These are phyloP conservation scores for Lepeophtheirus nordmannii DNA, from an alignment of 2,888 invertebrate genomes.

Conservation along the genomic window DNA sequence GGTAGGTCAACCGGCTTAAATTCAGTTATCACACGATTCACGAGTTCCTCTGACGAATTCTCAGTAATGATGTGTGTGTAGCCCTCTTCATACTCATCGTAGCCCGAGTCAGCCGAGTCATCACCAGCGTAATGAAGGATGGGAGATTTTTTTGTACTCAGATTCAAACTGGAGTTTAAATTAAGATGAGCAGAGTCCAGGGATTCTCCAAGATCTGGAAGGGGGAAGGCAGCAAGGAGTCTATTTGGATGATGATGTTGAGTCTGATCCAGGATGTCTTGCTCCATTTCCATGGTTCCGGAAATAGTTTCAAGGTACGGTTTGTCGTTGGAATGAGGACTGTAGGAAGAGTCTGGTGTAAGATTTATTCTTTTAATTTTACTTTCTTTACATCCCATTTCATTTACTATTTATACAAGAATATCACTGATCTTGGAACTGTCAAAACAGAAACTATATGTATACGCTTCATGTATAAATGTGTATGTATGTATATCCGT, in stretches of 20 bases:
- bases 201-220: constrained; percentile 19
- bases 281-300: no score
- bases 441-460: no score
- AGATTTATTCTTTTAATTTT: constrained; percentile 15
- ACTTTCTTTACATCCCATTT: constrained; percentile 15
- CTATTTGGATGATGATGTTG: not conserved
- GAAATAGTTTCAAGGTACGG: not conserved
- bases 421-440: no score
- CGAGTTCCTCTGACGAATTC: constrained; percentile 27
- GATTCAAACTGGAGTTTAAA: not conserved
- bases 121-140: constrained; percentile 11
- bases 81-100: constrained; percentile 28
- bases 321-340: not conserved
- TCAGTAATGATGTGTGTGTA: constrained; percentile 29
- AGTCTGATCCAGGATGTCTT: no score
- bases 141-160: not conserved
- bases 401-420: no score
- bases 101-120: constrained; percentile 28
- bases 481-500: no score
- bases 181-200: constrained; percentile 14
- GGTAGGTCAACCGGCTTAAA: constrained; percentile 27
- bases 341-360: constrained; percentile 6
- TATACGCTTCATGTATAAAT: no score
- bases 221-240: constrained; percentile 7
- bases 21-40: constrained; percentile 26